Conservation (phyloP, 2,888 invertebrate species). For the Cenopis cana region DNA sequence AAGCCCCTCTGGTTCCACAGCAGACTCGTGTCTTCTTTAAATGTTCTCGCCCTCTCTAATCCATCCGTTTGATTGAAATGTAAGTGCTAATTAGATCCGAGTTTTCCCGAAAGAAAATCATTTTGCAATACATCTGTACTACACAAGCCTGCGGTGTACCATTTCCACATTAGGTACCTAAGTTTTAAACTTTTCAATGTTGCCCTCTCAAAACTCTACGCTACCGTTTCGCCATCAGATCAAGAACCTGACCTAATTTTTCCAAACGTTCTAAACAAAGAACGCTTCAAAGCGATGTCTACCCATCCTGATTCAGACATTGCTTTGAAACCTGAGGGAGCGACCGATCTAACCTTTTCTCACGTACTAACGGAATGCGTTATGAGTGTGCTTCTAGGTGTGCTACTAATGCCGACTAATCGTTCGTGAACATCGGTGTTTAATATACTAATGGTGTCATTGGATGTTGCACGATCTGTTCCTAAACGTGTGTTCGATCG, state of each 20-base stretch:
- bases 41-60: too few species aligned
- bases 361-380: slow-evolving; percentile 70
- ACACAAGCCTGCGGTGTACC: not conserved
- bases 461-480: slow-evolving; percentile 42
- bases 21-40: too few species aligned
- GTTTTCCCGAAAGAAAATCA: too few species aligned
- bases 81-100: too few species aligned
- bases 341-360: slow-evolving; percentile 62
- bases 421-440: slow-evolving; percentile 59
- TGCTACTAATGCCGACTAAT: slow-evolving; percentile 75
- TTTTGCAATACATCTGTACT: too few species aligned
- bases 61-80: too few species aligned
- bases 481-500: slow-evolving; percentile 43
- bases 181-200: not conserved
- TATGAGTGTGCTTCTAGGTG: slow-evolving; percentile 78
- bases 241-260: not conserved
- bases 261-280: not conserved
- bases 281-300: slow-evolving; percentile 28
- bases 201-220: not conserved
- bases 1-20: too few species aligned
- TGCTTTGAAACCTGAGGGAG: slow-evolving; percentile 53
- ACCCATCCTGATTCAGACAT: slow-evolving; percentile 19
- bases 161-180: not conserved
- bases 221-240: slow-evolving; percentile 2
- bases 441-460: slow-evolving; percentile 60